These are phyloP conservation scores for Papilio polytes DNA, from an alignment of 1,140 invertebrate species.

Conservation along the genomic window DNA sequence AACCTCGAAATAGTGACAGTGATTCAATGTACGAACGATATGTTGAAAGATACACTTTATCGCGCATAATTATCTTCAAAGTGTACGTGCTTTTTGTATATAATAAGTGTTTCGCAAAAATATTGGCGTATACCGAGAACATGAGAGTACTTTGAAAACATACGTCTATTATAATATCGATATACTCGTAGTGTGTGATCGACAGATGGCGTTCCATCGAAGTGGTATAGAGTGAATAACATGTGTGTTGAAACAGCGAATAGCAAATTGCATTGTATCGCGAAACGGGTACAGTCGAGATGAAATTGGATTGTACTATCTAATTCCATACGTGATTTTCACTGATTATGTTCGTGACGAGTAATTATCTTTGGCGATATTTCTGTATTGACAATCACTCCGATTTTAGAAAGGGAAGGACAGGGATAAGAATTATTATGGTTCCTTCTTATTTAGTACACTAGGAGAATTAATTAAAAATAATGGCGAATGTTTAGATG, in stretches of 20 bases:
- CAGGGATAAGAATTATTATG: too few species aligned
- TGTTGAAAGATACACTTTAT: slow-evolving; percentile 37
- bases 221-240: slow-evolving; percentile 49
- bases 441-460: too few species aligned
- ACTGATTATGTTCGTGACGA: slow-evolving; percentile 70
- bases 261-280: slow-evolving; percentile 69
- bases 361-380: slow-evolving; percentile 41
- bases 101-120: slow-evolving; percentile 36
- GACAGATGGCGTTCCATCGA: slow-evolving; percentile 46
- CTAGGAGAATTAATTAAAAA: not conserved
- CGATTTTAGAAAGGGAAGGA: too few species aligned
- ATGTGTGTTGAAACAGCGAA: slow-evolving; percentile 67
- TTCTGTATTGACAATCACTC: not conserved
- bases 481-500: too few species aligned
- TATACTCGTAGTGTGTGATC: slow-evolving; percentile 35
- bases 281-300: slow-evolving; percentile 58
- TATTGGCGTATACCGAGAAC: slow-evolving; percentile 6
- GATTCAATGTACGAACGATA: slow-evolving; percentile 21
- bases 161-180: slow-evolving; percentile 46
- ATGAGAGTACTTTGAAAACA: not conserved
- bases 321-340: slow-evolving; percentile 72
- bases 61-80: slow-evolving; percentile 38
- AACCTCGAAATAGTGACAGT: slow-evolving; percentile 36
- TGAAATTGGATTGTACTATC: slow-evolving; percentile 78
- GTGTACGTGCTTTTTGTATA: slow-evolving; percentile 33